phyloP scores from a whole-genome alignment of 2,113 vertebrate genomes.

The Charadrius vociferus region DNA sequence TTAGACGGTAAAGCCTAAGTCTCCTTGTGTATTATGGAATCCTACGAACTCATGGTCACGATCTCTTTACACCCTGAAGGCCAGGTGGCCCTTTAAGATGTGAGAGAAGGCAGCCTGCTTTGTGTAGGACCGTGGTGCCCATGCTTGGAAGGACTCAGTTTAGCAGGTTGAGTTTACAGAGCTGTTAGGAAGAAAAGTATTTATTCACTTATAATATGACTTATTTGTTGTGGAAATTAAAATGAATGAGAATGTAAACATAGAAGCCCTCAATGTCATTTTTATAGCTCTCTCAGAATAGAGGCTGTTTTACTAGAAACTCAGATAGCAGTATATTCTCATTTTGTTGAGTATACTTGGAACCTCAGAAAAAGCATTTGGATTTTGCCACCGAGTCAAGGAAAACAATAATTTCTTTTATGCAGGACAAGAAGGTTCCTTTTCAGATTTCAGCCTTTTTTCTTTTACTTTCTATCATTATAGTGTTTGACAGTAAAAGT shows the following conservation, averaged over 20 bases:
- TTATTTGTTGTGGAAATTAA: not conserved
- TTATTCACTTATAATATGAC: not conserved
- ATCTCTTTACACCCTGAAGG: not conserved
- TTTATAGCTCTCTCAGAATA: not conserved
- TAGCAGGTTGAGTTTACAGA: not conserved
- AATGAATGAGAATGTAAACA: not conserved
- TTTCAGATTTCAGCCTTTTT: not conserved
- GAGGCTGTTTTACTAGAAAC: not conserved
- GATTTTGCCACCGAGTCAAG: not conserved
- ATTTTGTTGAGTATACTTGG: not conserved
- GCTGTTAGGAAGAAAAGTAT: not conserved
- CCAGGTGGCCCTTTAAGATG: fast-evolving
- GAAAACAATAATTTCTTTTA: not conserved
- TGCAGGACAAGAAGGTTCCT: not conserved
- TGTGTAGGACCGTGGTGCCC: not conserved
- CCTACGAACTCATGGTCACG: fast-evolving
- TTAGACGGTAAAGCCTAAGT: not conserved
- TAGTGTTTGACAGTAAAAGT: not conserved
- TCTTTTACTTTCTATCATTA: not conserved
- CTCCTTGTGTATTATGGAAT: not conserved
- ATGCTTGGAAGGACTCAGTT: not conserved
- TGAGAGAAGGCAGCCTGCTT: not conserved
- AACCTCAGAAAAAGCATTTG: not conserved
- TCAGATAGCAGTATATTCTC: not conserved
- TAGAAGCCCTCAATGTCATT: not conserved